Base-by-base conservation (phyloP, 2,797 vertebrate genomes). In the Liasis olivaceus region DNA sequence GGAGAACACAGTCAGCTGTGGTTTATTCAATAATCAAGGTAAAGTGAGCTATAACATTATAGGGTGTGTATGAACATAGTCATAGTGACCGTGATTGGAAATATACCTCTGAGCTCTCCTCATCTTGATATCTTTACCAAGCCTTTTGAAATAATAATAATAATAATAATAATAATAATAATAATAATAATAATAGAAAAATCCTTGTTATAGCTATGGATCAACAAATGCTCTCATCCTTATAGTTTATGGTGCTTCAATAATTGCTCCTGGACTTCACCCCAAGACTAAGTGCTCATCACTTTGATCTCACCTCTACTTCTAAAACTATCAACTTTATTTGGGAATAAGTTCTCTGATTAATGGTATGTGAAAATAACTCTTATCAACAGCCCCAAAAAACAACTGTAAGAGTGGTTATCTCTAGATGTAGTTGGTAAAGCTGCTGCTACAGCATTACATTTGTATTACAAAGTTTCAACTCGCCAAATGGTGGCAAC, bases 371-470 rank as follows among this genome's bases (percentile, higher is more conserved):
- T 89, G 94, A 63, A 13, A 89, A 42, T 22, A 28, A 95, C 59
- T 31, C 36, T 77, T 89, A 91, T 47, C 84, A 24, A 24, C 58
- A 31, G 2, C 2, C 77, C 36, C 1, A 63, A 59, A n/a, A 17
- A 15, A 51, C 66, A 42, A 1, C 31, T 88, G 0, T 2, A n/a
- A 66, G 66, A 91, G n/a, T 59, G 36, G 26, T 63, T 66, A 7
- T 31, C 87, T 92, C 69, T 89, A 85, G 91, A 13, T 9, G 12
- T 1, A 0, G 26, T 94, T 6, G 12, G 91, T 89, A 89, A 62
- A 84, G 88, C 15, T 0, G 0, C 24, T 0, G 0, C 81, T 92
- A n/a, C 0, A 11, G 62, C 11, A 90, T 90, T 54, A 31, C 88
- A 28, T 58, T 59, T 26, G 1, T 77, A 89, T 77, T 13, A 0